Conservation (phyloP, 1,140 invertebrate species). For the Micrasema minimum region DNA sequence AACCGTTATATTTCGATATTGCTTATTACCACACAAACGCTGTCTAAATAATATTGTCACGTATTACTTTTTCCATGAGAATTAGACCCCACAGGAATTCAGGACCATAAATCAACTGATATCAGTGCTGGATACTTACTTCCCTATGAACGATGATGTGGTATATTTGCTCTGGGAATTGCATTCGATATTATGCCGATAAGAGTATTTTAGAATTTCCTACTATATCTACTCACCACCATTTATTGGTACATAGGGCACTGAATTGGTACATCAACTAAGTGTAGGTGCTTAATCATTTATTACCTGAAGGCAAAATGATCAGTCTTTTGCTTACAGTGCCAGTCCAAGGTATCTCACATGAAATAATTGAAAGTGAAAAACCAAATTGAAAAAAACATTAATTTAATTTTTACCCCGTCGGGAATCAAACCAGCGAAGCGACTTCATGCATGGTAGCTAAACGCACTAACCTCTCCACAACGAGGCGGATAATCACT, state of each 20-base stretch:
- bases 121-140: constrained; percentile 23
- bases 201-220: neutral
- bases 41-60: too few relatives aligned
- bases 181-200: constrained; percentile 19
- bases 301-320: neutral
- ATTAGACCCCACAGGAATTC: constrained; percentile 30
- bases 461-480: too few relatives aligned
- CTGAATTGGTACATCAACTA: neutral
- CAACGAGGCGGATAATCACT: too few relatives aligned
- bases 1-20: too few relatives aligned
- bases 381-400: too few relatives aligned
- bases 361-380: neutral
- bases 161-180: constrained; percentile 23
- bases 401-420: too few relatives aligned
- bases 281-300: neutral
- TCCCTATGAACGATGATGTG: constrained; percentile 8
- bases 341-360: neutral
- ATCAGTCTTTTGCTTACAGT: neutral
- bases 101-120: constrained; percentile 25
- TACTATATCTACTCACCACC: neutral
- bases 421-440: too few relatives aligned
- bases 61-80: too few relatives aligned
- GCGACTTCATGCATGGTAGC: too few relatives aligned
- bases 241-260: neutral
- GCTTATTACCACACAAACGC: too few relatives aligned